phyloP scores from a whole-genome alignment of 2,797 vertebrate genomes.

The Mareca strepera region DNA sequence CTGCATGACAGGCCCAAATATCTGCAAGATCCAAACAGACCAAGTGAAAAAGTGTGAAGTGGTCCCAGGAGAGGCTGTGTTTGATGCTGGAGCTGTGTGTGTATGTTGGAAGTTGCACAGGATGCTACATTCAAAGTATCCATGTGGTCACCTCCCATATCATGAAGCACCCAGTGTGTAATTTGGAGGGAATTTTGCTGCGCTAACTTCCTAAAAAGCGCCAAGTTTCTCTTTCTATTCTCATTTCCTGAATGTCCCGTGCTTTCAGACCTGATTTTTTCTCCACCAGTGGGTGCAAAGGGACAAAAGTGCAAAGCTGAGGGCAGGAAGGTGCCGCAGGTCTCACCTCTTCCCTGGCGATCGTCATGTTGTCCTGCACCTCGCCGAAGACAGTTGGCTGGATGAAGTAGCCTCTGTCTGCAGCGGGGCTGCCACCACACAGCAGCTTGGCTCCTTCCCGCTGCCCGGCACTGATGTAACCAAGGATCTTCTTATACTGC shows the following conservation, averaged over 20 bases:
- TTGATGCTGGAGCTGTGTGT: not conserved
- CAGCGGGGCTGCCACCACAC: constrained; percentile 89
- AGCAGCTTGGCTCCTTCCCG: constrained; percentile 92
- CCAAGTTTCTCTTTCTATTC: accelerated
- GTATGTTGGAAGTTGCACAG: not conserved
- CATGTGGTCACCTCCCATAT: not conserved
- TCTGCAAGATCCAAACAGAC: constrained; percentile 75
- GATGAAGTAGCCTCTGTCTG: constrained; percentile 93
- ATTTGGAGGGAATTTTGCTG: not conserved
- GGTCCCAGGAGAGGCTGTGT: not conserved
- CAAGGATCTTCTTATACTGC: constrained; percentile 93
- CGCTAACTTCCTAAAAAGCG: not conserved
- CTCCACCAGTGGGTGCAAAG: not conserved
- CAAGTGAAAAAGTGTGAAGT: accelerated
- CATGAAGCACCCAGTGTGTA: accelerated
- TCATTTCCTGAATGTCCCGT: accelerated
- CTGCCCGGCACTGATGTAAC: constrained; percentile 90
- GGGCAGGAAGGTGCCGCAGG: not conserved
- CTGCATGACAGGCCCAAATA: constrained; percentile 98
- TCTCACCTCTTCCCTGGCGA: constrained; percentile 92
- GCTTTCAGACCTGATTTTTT: not conserved
- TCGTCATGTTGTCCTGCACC: constrained; percentile 93
- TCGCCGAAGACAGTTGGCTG: constrained; percentile 96
- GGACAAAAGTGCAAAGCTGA: not conserved
- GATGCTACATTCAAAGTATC: not conserved